Percentiles rank a stretch among this genome's conserved stretches.
Conservation (phyloP, 2,888 invertebrate genomes). For the Leucoma salicis region DNA sequence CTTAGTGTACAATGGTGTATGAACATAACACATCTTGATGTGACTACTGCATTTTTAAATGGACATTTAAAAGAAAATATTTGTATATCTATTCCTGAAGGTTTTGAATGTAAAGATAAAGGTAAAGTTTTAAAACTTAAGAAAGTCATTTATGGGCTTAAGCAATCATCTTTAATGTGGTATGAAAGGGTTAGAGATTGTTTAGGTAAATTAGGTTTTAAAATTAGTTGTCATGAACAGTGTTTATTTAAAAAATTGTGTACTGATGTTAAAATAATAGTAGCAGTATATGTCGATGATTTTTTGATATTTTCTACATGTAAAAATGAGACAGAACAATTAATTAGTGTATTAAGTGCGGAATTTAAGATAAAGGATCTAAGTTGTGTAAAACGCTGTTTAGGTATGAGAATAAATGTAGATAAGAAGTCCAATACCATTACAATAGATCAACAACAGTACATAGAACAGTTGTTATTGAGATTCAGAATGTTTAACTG, state of each 20-base stretch:
- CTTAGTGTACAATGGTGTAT: neutral
- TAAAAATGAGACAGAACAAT: neutral
- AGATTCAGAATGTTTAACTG: no score
- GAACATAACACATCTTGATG: neutral
- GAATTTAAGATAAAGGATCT: no score
- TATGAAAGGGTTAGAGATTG: slow-evolving; percentile 17
- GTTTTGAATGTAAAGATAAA: neutral
- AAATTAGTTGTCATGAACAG: neutral
- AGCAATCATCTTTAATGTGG: slow-evolving; percentile 1
- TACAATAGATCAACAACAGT: slow-evolving; percentile 2
- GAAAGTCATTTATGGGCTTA: slow-evolving; percentile 1
- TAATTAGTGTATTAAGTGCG: neutral
- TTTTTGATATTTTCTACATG: neutral
- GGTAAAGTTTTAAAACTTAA: slow-evolving; percentile 1
- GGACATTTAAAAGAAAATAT: no score
- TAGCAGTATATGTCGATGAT: neutral
- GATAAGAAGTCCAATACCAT: neutral
- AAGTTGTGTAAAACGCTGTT: no score
- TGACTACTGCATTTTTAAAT: no score
- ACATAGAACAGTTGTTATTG: no score
- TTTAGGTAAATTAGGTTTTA: neutral
- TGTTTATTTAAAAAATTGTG: neutral
- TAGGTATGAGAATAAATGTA: slow-evolving; percentile 4
- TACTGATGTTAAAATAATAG: neutral
- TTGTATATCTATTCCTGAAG: neutral